Percentiles rank a stretch among this genome's conserved stretches.
These are phyloP conservation scores for Cephalopterus ornatus DNA, from an alignment of 2,113 vertebrate species.

Conservation along the genomic window DNA sequence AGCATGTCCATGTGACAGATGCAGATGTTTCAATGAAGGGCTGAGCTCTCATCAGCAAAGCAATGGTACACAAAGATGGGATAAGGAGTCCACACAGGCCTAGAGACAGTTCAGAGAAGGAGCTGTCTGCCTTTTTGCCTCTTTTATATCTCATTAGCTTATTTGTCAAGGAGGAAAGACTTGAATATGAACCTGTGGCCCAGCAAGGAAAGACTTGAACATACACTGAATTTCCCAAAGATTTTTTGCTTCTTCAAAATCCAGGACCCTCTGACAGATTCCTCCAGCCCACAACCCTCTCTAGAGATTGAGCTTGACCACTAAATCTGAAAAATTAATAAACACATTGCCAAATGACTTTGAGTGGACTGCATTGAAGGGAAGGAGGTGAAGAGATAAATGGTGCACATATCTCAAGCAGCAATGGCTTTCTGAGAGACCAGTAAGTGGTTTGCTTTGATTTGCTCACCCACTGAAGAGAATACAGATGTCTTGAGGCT, in stretches of 20 bases:
- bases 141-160: background rate
- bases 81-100: background rate
- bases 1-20: background rate
- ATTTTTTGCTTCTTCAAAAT: background rate
- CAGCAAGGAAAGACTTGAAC: background rate
- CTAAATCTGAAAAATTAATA: background rate
- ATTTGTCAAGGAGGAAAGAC: background rate
- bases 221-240: background rate
- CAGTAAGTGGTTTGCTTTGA: background rate
- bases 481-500: background rate
- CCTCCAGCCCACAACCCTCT: background rate
- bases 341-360: background rate
- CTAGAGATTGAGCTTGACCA: background rate
- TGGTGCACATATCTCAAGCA: background rate
- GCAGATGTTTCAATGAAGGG: background rate
- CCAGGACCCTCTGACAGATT: background rate
- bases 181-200: background rate
- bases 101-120: background rate
- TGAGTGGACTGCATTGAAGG: background rate
- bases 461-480: background rate
- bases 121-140: background rate
- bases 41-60: background rate
- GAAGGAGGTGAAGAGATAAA: background rate
- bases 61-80: background rate
- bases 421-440: background rate